Evolutionary conservation across 2,888 invertebrate species (phyloP), one percentile per base, ranked within the genome.

Genomic region (Agonopterix arenella): DNA sequence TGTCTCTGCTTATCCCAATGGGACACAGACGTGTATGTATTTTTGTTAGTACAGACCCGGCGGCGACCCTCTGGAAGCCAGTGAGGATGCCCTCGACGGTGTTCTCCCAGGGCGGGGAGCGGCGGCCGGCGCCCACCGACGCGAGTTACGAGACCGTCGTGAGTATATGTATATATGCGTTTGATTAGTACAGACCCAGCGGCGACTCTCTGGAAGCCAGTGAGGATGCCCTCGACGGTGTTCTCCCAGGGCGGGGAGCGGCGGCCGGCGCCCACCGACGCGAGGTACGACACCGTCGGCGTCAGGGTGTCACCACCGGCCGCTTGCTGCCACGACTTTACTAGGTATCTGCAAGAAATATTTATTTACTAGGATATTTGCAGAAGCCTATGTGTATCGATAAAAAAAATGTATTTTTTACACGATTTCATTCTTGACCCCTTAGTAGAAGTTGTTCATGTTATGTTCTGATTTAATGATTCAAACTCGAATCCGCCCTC

Each of bases 281-380:
- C 64, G 13, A 96, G 84, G 80, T 96, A 96, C 36, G 90, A 75
- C n/a, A 95, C 93, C 0, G 96, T 95, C 0, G 93, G 92, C 2
- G 94, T 91, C 56, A 95, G 72, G 10, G 83, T 61, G 48, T 90
- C 82, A 0, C 93, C 92, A 44, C 89, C 90, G 11, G 86, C 62
- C 0, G 93, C 93, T 59, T 93, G 93, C 60, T 93, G 93, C 91
- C 93, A 95, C 1, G 93, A 91, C 82, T 97, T 97, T 50, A 96
- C 92, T 44, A 97, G 85, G 77, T 94, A 97, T 58, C 93, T 92
- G 28, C 7, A 28, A 4, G 28, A 7, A 28, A 28, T 7, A 28
- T 1, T 7, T 18, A 2, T 13, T 13, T 13, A 13, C 13, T 13
- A 2, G 13, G 13, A 13, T 1, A 4, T 18, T 18, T 18, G 4